These are phyloP conservation scores for Phrynocephalus vlangalii DNA, from an alignment of 2,797 vertebrate species.

Conservation along the genomic window DNA sequence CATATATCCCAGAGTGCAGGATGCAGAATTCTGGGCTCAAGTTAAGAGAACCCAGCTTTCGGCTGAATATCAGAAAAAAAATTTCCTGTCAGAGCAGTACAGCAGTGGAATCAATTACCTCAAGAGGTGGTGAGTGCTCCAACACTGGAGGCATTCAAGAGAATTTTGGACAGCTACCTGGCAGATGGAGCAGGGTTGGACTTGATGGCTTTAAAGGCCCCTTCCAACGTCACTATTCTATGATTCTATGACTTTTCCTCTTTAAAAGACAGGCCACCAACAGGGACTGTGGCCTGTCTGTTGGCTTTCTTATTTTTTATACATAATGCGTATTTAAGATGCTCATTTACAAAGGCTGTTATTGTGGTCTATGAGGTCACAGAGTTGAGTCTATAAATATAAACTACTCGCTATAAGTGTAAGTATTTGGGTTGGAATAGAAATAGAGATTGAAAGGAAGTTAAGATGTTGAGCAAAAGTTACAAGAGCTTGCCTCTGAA, in stretches of 20 bases:
- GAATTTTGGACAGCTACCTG: no score
- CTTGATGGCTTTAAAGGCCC: no score
- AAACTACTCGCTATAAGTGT: neutral
- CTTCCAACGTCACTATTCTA: no score
- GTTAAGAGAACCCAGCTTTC: no score
- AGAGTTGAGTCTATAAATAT: conserved; percentile 18
- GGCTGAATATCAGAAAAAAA: no score
- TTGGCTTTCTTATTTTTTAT: conserved; percentile 33
- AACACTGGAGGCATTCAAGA: no score
- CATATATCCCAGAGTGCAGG: no score
- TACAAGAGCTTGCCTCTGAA: conserved; percentile 19
- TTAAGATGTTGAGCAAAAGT: neutral
- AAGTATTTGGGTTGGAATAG: conserved; percentile 16
- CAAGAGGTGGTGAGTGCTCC: no score
- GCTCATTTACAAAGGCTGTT: conserved; percentile 14
- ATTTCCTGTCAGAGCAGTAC: no score
- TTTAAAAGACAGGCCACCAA: neutral
- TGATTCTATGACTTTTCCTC: neutral
- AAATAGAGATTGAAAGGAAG: conserved; percentile 37
- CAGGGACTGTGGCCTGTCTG: neutral
- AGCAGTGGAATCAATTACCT: no score
- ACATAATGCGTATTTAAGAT: conserved; percentile 30
- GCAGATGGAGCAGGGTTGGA: no score
- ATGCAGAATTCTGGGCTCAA: no score
- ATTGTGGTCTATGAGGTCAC: conserved; percentile 16